Conservation (phyloP, 2,888 invertebrate species). For the Emesis furor region DNA sequence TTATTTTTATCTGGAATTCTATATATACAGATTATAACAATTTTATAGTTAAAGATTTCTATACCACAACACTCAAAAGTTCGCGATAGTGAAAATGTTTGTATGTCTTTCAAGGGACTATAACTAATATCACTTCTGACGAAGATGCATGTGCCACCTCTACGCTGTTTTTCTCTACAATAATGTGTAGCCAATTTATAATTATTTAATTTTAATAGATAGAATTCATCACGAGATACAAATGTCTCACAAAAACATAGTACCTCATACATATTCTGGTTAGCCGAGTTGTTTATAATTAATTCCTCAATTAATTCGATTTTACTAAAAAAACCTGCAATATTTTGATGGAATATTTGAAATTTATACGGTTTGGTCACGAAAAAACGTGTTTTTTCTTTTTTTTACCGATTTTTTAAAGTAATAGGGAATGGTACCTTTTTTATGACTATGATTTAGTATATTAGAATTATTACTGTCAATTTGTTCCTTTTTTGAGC, state of each 20-base stretch:
- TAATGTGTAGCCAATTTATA: slow-evolving; percentile 21
- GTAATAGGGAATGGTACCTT: slow-evolving; percentile 25
- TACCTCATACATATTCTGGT: not conserved
- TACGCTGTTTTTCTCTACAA: slow-evolving; percentile 23
- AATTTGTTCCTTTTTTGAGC: too few species aligned
- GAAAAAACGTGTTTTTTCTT: slow-evolving; percentile 7
- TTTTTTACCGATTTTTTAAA: slow-evolving; percentile 3
- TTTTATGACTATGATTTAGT: not conserved
- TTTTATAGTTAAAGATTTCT: not conserved
- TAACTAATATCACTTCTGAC: not conserved
- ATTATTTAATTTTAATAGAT: slow-evolving; percentile 1
- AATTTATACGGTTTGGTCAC: not conserved
- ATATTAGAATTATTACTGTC: too few species aligned
- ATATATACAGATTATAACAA: slow-evolving; percentile 29
- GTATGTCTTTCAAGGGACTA: not conserved
- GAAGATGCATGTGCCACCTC: slow-evolving; percentile 29
- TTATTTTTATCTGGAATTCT: slow-evolving; percentile 26
- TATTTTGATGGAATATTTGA: slow-evolving; percentile 29
- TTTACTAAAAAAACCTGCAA: slow-evolving; percentile 23
- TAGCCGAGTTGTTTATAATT: not conserved
- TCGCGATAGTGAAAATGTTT: not conserved
- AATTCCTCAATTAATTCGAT: slow-evolving; percentile 9
- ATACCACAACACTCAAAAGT: slow-evolving; percentile 21
- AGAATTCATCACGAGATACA: slow-evolving; percentile 16
- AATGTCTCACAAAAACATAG: slow-evolving; percentile 28